Evolutionary conservation across 2,113 vertebrate species (phyloP).

Genomic region (Calypte anna): DNA sequence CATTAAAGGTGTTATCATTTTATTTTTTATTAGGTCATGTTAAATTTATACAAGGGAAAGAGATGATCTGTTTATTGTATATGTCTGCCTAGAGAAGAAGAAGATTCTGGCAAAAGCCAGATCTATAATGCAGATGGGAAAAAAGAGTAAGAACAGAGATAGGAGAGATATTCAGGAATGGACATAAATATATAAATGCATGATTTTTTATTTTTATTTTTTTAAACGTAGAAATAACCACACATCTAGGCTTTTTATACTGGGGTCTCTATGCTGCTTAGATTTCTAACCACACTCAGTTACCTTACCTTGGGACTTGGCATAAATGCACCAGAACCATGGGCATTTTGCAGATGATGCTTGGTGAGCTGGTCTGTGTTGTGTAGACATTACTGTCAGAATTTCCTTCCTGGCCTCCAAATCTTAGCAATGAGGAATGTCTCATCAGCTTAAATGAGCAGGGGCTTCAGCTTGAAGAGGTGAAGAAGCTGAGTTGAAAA

Average conservation of each 20-base stretch:
- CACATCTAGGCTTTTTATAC: not conserved
- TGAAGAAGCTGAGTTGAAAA: not conserved
- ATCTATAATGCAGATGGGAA: not conserved
- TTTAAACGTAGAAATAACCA: not conserved
- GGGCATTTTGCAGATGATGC: not conserved
- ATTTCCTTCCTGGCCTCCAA: not conserved
- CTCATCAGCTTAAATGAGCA: not conserved
- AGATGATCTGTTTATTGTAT: not conserved
- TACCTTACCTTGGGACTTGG: not conserved
- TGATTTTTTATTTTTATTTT: not conserved
- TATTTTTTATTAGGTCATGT: not conserved
- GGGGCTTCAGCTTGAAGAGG: not conserved
- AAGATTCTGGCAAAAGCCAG: not conserved
- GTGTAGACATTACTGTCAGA: not conserved
- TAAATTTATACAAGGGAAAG: not conserved
- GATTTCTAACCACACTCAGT: not conserved
- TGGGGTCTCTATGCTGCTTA: not conserved
- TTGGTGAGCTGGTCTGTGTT: not conserved
- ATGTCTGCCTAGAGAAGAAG: not conserved
- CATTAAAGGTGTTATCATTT: no score
- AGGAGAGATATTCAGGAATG: not conserved
- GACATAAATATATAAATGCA: not conserved
- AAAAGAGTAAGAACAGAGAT: not conserved
- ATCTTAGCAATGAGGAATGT: not conserved
- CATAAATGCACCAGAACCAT: not conserved